Base-by-base conservation (phyloP, 2,888 invertebrate genomes). In the Heliconius ethilla region DNA sequence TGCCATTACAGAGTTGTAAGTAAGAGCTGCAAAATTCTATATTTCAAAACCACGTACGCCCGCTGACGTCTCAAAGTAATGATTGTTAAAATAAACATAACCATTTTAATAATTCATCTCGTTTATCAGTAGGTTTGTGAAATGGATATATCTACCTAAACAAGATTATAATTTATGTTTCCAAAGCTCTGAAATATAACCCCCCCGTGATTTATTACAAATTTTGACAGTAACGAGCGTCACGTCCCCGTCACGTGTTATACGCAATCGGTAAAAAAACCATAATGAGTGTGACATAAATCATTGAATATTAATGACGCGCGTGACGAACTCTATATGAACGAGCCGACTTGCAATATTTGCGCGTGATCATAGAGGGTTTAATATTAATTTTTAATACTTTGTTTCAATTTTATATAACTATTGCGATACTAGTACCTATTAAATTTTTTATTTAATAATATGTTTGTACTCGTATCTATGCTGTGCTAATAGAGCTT, bases 241-340 rank as follows among this genome's bases (percentile, higher is more conserved):
- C 59, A 45, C 45, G 13, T 51, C 45, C 45, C 18, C 37, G 37
- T 27, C 27, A 27, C 55, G 69, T 74, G 72, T 62, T 75, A 78
- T 59, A 63, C 55, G 63, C 63, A 74, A 74, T 77, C 55, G 70
- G 75, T 74, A 66, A 80, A 75, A 79, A 80, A 74, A 1, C 75
- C 3, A 67, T 80, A 80, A 80, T 77, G 77, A 80, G 70, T 55
- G 51, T 73, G 74, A 80, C 76, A 79, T 80, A 80, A 80, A 79
- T 80, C 80, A 80, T 77, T 77, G 75, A 77, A 77, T 77, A 77
- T 79, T 79, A 77, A 77, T 79, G 73, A 73, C 75, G 6, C 73
- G 62, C 62, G 66, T 76, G 79, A 80, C 79, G 45, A 78, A 70
- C 77, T 76, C 70, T n/a, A 76, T 78, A 78, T 80, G 73, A 79